Conservation (phyloP, 2,797 vertebrate species). For the Sebastes melanostomus region DNA sequence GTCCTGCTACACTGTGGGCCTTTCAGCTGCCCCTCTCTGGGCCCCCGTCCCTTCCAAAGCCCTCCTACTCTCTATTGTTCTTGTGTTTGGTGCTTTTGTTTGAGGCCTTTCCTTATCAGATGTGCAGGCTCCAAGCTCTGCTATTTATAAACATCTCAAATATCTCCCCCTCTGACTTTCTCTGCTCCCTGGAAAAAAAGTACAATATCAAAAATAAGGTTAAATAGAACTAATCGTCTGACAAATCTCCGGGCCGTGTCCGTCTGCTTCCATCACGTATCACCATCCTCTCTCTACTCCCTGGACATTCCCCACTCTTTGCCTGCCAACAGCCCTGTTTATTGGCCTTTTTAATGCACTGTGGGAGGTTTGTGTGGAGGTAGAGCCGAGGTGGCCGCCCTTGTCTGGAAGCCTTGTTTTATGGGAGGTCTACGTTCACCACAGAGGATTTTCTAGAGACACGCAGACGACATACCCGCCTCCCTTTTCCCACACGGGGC, state of each 20-base stretch:
- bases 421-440: constrained; percentile 64
- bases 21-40: constrained; percentile 69
- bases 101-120: constrained; percentile 68
- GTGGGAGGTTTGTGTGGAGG: constrained; percentile 70
- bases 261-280: constrained; percentile 22
- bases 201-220: neutral
- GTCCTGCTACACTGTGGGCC: constrained; percentile 56
- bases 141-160: constrained; percentile 59
- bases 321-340: constrained; percentile 50
- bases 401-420: constrained; percentile 66
- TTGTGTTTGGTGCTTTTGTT: constrained; percentile 65
- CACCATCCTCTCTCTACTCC: constrained; percentile 22
- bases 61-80: constrained; percentile 79
- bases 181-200: neutral
- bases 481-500: constrained; percentile 21
- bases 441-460: constrained; percentile 53
- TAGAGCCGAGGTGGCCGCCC: constrained; percentile 64
- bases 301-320: constrained; percentile 11
- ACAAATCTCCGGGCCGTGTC: neutral
- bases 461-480: constrained; percentile 9
- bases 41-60: constrained; percentile 70
- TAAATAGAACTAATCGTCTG: constrained; percentile 6
- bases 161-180: neutral
- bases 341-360: constrained; percentile 64
- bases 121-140: constrained; percentile 44